Conservation (phyloP, 1,140 invertebrate genomes). For the Trypoxylus dichotomus region DNA sequence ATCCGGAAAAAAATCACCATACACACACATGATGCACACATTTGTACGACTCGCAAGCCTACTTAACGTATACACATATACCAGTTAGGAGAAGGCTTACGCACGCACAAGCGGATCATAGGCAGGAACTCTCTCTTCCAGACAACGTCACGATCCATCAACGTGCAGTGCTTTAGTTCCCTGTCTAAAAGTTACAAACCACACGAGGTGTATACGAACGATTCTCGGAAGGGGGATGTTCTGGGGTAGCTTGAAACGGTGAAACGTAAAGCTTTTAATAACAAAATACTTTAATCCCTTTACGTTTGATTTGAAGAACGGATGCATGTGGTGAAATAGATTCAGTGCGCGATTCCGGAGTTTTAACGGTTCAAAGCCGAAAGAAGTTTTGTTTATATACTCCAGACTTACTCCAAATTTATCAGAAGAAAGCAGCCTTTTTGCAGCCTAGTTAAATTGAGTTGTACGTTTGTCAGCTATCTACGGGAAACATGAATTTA, state of each 20-base stretch:
- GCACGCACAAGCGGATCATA: neutral
- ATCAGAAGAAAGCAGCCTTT: too few species aligned
- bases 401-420: too few species aligned
- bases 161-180: neutral
- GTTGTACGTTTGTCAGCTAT: too few species aligned
- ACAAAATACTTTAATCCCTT: neutral
- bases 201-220: neutral
- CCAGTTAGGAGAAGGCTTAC: neutral
- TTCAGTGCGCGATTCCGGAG: too few species aligned
- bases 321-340: neutral
- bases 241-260: neutral
- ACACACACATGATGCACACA: neutral
- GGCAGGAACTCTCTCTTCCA: neutral
- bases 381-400: too few species aligned
- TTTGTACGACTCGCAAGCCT: neutral
- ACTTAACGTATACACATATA: neutral
- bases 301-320: neutral
- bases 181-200: neutral
- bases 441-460: too few species aligned
- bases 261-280: neutral
- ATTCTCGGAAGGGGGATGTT: neutral
- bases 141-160: neutral
- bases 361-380: too few species aligned
- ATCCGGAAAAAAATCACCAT: slow-evolving; percentile 2
- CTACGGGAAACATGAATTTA: too few species aligned